Base-by-base conservation (phyloP, 2,888 invertebrate species). In the Latrodectus hesperus region DNA sequence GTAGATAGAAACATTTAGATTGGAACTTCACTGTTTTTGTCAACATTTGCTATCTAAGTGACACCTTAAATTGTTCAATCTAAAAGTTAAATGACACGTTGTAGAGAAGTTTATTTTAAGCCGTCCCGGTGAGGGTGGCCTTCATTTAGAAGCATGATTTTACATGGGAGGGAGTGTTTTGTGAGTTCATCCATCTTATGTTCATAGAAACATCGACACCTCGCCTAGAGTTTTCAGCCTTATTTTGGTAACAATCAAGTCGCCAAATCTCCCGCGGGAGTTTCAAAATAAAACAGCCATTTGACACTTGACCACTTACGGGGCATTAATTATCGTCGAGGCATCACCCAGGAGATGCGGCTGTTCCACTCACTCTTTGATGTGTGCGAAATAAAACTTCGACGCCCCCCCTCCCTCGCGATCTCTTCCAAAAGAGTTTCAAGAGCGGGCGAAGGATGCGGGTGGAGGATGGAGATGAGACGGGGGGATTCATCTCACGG, bases 231-330 rank as follows among this genome's bases (percentile, higher is more conserved):
- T 1, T 60, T 55, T n/a, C 60, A n/a, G n/a, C n/a, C 60, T 60
- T n/a, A 60, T 60, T 60, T 76, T 72, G 81, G 80, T 80, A 80
- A 67, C 78, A 71, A 81, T 86, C 80, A 80, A 79, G 86, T 51
- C 70, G 53, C 60, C 60, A 76, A 60, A 16, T n/a, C n/a, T 64
- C 38, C 84, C 74, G 73, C 52, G 73, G 53, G 38, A 82, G 67
- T 75, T 85, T 80, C 75, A 85, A 85, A 85, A 85, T 77, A 75
- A 82, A 82, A 75, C 82, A 60, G 74, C 65, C 52, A 49, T 65
- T 84, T 84, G 84, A 84, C 84, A 84, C 84, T 84, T 84, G 84
- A 85, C 85, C 85, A 85, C 85, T 85, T 85, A 79, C 74, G 52
- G 60, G 67, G 79, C 85, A 85, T 85, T 85, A 85, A 85, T 85